A percentile compares a stretch with the other conserved stretches of the same genome.
Evolutionary conservation across 2,113 vertebrate species (phyloP).

Genomic region (Lasiurus borealis): DNA sequence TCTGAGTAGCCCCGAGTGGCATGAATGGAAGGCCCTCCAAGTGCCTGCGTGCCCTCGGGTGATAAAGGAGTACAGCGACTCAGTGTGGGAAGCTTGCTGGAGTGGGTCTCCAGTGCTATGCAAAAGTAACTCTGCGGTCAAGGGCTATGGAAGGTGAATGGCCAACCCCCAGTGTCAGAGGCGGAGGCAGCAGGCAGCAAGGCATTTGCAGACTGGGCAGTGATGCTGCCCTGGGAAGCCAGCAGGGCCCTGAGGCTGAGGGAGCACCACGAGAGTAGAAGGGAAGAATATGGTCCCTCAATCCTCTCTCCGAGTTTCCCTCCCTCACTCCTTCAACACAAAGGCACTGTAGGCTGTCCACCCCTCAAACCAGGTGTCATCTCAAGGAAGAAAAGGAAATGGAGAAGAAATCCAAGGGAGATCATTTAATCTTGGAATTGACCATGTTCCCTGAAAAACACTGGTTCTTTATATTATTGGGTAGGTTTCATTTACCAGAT

Average conservation of each 20-base stretch:
- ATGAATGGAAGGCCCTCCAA: not conserved
- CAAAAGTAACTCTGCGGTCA: not conserved
- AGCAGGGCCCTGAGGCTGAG: not conserved
- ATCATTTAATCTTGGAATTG: not conserved
- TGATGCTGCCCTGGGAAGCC: not conserved
- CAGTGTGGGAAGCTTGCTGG: not conserved
- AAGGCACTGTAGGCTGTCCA: not conserved
- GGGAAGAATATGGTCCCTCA: not conserved
- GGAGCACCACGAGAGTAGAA: not conserved
- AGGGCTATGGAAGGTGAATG: not conserved
- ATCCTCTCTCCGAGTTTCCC: not conserved
- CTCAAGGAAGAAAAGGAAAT: not conserved
- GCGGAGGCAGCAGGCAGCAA: not conserved
- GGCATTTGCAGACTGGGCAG: too few species aligned
- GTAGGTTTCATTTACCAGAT: not conserved
- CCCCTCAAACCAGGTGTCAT: accelerated
- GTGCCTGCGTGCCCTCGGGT: not conserved
- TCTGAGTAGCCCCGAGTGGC: not conserved
- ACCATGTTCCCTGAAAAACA: not conserved
- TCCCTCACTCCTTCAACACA: not conserved
- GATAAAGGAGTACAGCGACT: not conserved
- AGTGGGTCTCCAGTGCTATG: not conserved
- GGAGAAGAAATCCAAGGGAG: not conserved
- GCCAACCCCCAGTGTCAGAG: not conserved
- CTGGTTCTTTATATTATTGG: not conserved